Evolutionary conservation across 1,140 invertebrate species (phyloP).

Genomic region (Cyphomyrmex costatus): DNA sequence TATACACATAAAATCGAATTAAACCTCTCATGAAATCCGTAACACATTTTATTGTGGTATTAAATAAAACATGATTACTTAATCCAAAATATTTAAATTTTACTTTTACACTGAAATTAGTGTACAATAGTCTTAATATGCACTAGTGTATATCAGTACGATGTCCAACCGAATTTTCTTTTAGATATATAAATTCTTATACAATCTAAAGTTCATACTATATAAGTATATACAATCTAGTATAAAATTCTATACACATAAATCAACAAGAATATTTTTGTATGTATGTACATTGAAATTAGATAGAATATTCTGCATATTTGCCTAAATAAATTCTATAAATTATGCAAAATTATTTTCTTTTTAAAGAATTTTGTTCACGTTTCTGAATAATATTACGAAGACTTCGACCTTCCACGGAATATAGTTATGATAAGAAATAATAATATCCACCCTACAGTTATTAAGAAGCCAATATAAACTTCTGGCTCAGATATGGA

Average conservation of each 20-base stretch:
- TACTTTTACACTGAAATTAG: no score
- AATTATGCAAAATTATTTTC: neutral
- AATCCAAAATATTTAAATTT: no score
- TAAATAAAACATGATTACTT: no score
- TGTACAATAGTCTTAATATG: no score
- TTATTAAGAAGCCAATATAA: conserved; percentile 88
- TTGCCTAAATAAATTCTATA: conserved; percentile 35
- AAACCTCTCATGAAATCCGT: no score
- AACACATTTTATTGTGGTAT: no score
- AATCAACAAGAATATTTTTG: no score
- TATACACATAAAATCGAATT: no score
- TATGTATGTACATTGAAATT: neutral
- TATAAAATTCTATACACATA: neutral
- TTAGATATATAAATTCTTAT: no score
- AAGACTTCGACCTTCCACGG: conserved; percentile 79
- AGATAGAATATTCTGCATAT: neutral
- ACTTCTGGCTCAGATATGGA: conserved; percentile 87
- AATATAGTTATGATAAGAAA: conserved; percentile 79
- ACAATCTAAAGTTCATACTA: no score
- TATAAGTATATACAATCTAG: neutral
- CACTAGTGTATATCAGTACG: no score
- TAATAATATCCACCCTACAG: conserved; percentile 87
- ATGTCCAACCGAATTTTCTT: no score
- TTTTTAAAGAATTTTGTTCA: neutral
- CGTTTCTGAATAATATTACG: neutral